Evolutionary conservation across 2,888 invertebrate genomes (phyloP).

Genomic region (Coenonympha glycerion): DNA sequence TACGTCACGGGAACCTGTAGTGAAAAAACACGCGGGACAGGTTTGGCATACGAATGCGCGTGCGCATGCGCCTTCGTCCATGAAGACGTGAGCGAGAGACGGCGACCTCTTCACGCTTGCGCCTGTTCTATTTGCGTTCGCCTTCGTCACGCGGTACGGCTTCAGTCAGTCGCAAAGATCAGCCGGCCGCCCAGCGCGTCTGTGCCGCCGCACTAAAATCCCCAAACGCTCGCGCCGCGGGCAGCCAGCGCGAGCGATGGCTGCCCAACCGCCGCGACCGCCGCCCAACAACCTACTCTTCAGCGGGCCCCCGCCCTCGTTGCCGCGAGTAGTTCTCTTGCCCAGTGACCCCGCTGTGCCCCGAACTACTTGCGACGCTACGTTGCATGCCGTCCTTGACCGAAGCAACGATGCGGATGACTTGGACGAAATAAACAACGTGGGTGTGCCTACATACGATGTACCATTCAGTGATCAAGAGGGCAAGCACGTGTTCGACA

Average conservation of each 20-base stretch:
- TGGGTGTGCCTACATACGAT: slow-evolving; percentile 63
- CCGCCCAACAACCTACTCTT: slow-evolving; percentile 72
- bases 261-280: slow-evolving; percentile 69
- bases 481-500: slow-evolving; percentile 41
- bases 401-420: slow-evolving; percentile 54
- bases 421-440: slow-evolving; percentile 68
- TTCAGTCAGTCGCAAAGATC: slow-evolving; percentile 74
- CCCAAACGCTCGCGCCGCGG: slow-evolving; percentile 44
- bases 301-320: slow-evolving; percentile 64
- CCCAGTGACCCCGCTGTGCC: slow-evolving; percentile 54
- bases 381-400: slow-evolving; percentile 39
- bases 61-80: slow-evolving; percentile 73
- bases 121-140: slow-evolving; percentile 75
- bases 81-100: slow-evolving; percentile 75
- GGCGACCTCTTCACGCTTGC: slow-evolving; percentile 74
- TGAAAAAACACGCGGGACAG: slow-evolving; percentile 63
- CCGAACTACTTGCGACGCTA: slow-evolving; percentile 32
- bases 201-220: slow-evolving; percentile 45
- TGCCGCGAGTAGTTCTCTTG: slow-evolving; percentile 70
- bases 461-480: slow-evolving; percentile 45
- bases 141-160: slow-evolving; percentile 73
- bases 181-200: slow-evolving; percentile 70
- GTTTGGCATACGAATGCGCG: slow-evolving; percentile 70
- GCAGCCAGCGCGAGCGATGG: slow-evolving; percentile 66
- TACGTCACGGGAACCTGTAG: slow-evolving; percentile 64